Percentiles rank a stretch among this genome's conserved stretches.
phyloP scores from a whole-genome alignment of 2,797 vertebrate genomes.

The Pterois miles region DNA sequence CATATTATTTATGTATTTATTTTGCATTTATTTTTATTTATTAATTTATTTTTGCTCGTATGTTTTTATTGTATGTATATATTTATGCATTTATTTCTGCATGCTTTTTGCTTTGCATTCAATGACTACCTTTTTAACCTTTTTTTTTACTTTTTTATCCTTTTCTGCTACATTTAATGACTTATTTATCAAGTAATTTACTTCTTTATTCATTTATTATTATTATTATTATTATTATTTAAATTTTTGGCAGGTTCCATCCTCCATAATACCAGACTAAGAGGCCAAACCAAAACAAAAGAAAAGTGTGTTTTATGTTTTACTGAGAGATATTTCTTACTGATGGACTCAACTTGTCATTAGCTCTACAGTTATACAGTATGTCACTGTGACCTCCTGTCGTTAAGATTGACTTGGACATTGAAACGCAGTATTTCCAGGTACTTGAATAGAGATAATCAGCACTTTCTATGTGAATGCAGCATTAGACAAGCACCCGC shows the following conservation, averaged over 20 bases:
- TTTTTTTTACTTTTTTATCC: too few relatives aligned
- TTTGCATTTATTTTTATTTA: too few relatives aligned
- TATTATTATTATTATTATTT: not conserved
- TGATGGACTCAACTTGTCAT: not conserved
- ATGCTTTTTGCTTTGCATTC: too few relatives aligned
- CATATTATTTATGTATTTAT: too few relatives aligned
- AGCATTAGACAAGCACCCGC: not conserved
- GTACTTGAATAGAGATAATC: not conserved
- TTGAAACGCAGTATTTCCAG: not conserved
- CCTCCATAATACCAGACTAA: not conserved
- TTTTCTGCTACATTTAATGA: too few relatives aligned
- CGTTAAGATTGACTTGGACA: not conserved
- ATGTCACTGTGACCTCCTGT: not conserved
- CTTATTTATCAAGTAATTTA: too few relatives aligned
- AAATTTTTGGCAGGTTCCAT: too few relatives aligned
- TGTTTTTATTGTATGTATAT: too few relatives aligned
- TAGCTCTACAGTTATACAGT: not conserved
- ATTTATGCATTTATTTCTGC: too few relatives aligned
- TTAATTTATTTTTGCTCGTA: too few relatives aligned
- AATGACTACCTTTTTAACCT: too few relatives aligned
- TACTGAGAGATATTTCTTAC: not conserved
- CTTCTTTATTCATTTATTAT: not conserved
- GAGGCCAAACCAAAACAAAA: not conserved
- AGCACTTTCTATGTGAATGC: not conserved
- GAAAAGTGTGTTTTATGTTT: not conserved